Evolutionary conservation across 2,888 invertebrate genomes (phyloP), one percentile per base, ranked within the genome.

Genomic region (Tuberolachnus salignus): DNA sequence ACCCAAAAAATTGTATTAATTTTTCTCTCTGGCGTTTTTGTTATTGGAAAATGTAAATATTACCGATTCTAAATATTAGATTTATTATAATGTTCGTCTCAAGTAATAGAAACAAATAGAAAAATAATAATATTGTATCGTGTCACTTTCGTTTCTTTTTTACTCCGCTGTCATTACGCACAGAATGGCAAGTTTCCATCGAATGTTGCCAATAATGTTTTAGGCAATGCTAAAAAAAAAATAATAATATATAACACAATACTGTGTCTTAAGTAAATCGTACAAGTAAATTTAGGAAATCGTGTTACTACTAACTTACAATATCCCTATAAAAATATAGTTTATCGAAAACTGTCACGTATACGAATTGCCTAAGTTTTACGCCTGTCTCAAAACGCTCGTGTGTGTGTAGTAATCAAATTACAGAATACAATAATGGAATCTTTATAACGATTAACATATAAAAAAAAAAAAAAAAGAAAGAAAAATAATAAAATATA

Each of bases 171-270:
- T 51, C 26, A 34, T 16, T 49, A 61, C 34, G 6, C 66, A 23
- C 16, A 67, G 9, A 75, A 75, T 75, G 75, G 75, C 75, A 75
- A 75, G 66, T 75, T 57, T 75, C 75, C 75, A 75, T 75, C 14
- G 16, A 66, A 75, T 57, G 75, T 75, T 75, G 75, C 75, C 75
- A 75, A 66, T n/a, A n/a, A n/a, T 57, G 26, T 44, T 51, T 34
- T 61, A 61, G 55, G 6, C 10, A 49, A 49, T 46, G 46, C 46
- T 53, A 64, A 74, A 74, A 23, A 70, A 70, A 44, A 34, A 71
- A 46, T 66, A 55, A 46, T 44, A 55, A 21, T 16, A 55, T 19
- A 72, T 26, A 46, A 14, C 21, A 14, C 59, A 13, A 9, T 59
- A 61, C 49, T 59, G 49, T 67, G n/a, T 13, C 42, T 51, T 19